Evolutionary conservation across 1,140 invertebrate genomes (phyloP).

Genomic region (Trichonephila clavata): DNA sequence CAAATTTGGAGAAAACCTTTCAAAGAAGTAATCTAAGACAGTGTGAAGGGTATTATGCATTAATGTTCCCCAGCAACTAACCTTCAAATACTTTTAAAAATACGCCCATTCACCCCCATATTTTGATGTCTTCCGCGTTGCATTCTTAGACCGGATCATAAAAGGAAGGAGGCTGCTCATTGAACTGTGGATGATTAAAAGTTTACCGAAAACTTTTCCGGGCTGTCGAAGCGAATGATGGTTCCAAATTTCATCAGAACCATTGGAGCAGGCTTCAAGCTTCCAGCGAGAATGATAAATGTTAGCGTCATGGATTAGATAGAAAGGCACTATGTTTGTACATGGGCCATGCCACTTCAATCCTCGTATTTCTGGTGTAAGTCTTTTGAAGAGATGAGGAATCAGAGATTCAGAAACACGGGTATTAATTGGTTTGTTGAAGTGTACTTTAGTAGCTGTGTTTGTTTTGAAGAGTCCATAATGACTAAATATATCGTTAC

Average conservation of each 20-base stretch:
- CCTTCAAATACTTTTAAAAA: not conserved
- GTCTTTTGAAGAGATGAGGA: not conserved
- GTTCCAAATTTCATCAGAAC: constrained; percentile 18
- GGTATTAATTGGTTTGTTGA: not conserved
- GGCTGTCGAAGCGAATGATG: constrained; percentile 26
- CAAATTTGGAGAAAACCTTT: not conserved
- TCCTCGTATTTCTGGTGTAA: not conserved
- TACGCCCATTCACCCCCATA: not conserved
- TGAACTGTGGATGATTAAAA: constrained; percentile 22
- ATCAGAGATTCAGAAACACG: not conserved
- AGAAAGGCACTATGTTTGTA: not conserved
- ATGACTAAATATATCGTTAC: too few relatives aligned
- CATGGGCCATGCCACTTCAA: not conserved
- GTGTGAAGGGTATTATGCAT: not conserved
- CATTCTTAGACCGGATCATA: not conserved
- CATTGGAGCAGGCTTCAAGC: not conserved
- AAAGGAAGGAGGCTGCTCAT: not conserved
- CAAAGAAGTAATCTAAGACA: not conserved
- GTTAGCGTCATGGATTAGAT: not conserved
- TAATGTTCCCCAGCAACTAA: not conserved
- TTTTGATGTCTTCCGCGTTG: not conserved
- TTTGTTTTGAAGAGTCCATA: too few relatives aligned
- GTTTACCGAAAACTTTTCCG: constrained; percentile 34
- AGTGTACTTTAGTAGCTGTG: too few relatives aligned
- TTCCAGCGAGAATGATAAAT: not conserved